Evolutionary conservation across 1,140 invertebrate genomes (phyloP).

Genomic region (Papilio aristodemus): DNA sequence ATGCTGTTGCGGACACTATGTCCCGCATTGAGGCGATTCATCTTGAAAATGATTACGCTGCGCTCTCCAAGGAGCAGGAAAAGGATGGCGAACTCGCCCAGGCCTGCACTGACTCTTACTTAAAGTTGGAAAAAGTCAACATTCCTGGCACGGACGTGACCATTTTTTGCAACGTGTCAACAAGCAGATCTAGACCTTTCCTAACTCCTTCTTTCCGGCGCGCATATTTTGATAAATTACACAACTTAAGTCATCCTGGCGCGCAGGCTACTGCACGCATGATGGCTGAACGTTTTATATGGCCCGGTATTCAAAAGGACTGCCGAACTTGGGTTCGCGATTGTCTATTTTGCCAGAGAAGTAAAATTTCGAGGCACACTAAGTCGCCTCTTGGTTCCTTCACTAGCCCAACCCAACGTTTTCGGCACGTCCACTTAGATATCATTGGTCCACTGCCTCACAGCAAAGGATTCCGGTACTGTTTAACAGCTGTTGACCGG

Average conservation of each 20-base stretch:
- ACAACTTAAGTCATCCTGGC: slow-evolving; percentile 35
- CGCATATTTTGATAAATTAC: neutral
- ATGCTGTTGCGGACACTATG: slow-evolving; percentile 39
- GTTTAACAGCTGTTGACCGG: slow-evolving; percentile 34
- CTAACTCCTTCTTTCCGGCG: neutral
- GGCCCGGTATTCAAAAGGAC: slow-evolving; percentile 34
- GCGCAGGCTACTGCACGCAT: slow-evolving; percentile 30
- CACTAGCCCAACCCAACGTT: slow-evolving; percentile 26
- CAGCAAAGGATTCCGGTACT: slow-evolving; percentile 29
- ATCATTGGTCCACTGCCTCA: slow-evolving; percentile 36
- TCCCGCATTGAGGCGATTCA: slow-evolving; percentile 32
- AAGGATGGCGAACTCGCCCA: neutral
- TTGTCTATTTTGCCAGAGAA: slow-evolving; percentile 14
- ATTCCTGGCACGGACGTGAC: neutral
- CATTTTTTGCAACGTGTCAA: neutral
- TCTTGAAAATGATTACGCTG: neutral
- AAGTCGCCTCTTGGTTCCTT: slow-evolving; percentile 26
- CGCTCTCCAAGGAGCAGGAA: neutral
- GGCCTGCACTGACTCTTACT: neutral
- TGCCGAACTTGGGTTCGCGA: slow-evolving; percentile 20
- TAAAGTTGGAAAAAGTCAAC: neutral
- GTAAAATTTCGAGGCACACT: slow-evolving; percentile 38
- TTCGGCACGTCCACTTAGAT: slow-evolving; percentile 36
- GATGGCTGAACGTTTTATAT: slow-evolving; percentile 36
- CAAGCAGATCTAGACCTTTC: neutral